A percentile compares a stretch with the other conserved stretches of the same genome.
These are phyloP conservation scores for Nothobranchius kuhntae DNA, from an alignment of 2,113 vertebrate species.

Conservation along the genomic window DNA sequence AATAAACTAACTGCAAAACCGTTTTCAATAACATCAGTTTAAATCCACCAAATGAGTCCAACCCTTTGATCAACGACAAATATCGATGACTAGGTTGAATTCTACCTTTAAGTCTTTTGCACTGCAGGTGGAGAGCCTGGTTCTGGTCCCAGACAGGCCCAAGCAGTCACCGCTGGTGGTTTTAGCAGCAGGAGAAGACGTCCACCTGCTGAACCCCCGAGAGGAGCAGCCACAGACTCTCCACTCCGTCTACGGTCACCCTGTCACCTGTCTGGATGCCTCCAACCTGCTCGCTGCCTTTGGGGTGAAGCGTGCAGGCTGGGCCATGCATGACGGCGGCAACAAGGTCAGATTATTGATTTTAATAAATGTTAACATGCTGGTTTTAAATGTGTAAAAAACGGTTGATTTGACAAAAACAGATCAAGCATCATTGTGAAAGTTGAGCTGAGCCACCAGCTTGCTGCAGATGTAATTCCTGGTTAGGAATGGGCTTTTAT, in stretches of 20 bases:
- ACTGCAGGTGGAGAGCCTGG: constrained; percentile 85
- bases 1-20: too few relatives aligned
- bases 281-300: constrained; percentile 81
- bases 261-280: constrained; percentile 89
- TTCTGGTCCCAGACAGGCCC: constrained; percentile 81
- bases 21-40: too few relatives aligned
- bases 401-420: neutral
- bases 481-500: too few relatives aligned
- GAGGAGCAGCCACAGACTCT: constrained; percentile 78
- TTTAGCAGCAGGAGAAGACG: constrained; percentile 84
- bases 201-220: constrained; percentile 83
- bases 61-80: neutral
- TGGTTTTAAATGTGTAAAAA: neutral
- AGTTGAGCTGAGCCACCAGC: too few relatives aligned
- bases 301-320: constrained; percentile 89
- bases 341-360: constrained; percentile 85
- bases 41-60: too few relatives aligned
- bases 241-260: constrained; percentile 90
- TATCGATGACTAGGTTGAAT: too few relatives aligned
- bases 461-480: too few relatives aligned
- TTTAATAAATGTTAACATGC: neutral
- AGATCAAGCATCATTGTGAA: neutral
- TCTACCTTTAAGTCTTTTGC: neutral
- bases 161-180: constrained; percentile 75
- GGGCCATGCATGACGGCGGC: constrained; percentile 88